A percentile compares a stretch with the other conserved stretches of the same genome.
Evolutionary conservation across 1,140 invertebrate genomes (phyloP).

Genomic region (Apis dorsata): DNA sequence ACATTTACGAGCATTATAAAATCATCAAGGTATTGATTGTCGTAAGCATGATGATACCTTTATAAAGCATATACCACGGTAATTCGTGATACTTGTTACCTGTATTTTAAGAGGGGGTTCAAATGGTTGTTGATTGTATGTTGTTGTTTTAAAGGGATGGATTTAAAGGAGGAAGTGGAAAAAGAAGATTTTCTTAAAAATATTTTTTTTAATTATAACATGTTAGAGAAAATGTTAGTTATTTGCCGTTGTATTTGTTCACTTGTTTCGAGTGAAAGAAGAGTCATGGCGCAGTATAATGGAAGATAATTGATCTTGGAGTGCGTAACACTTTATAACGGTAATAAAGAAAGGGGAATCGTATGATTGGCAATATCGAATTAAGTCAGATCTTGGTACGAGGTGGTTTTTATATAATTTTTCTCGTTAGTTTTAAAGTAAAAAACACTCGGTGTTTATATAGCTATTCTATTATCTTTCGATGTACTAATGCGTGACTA

Average conservation of each 20-base stretch:
- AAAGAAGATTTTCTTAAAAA: neutral
- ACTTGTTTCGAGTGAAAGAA: neutral
- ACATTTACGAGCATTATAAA: neutral
- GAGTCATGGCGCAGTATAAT: neutral
- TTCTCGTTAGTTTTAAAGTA: neutral
- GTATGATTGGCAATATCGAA: neutral
- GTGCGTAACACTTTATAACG: neutral
- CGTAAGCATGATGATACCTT: neutral
- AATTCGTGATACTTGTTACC: neutral
- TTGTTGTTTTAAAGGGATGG: neutral
- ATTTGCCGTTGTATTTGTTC: neutral
- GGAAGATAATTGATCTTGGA: neutral
- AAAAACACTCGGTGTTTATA: neutral
- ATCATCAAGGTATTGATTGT: neutral
- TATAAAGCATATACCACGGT: neutral
- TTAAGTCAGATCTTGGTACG: neutral
- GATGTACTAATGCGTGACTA: neutral
- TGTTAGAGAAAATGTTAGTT: neutral
- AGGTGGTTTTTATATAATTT: neutral
- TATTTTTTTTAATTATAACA: neutral
- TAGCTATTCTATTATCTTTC: neutral
- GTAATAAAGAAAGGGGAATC: neutral
- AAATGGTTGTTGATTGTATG: neutral
- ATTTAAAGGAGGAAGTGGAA: neutral
- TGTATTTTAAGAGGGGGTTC: neutral